Base-by-base conservation (phyloP, 1,140 invertebrate species). In the Drosophila miranda region DNA sequence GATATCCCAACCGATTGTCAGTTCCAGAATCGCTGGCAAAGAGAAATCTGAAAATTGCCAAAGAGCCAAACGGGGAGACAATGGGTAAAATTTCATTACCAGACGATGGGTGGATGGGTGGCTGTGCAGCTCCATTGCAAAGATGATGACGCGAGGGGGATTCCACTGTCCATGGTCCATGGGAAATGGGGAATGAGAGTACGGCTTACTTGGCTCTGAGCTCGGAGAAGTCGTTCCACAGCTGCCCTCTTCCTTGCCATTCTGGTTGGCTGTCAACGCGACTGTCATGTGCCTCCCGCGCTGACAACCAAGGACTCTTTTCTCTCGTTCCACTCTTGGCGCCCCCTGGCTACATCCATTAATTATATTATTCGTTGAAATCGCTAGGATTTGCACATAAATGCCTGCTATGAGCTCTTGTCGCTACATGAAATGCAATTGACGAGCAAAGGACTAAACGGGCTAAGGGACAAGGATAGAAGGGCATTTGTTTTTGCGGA, bases 351-450 rank as follows among this genome's bases (percentile, higher is more conserved):
- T 86, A 82, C 78, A 87, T 87, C 82, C 82, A 86, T 86, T 86
- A 87, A 86, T 82, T 87, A 86, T 86, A 87, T 86, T 86, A 86
- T 86, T 86, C 82, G 87, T 86, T 87, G 82, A 83, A 86, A 87
- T 87, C 82, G 71, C 78, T 75, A 87, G 74, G 69, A 87, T 87
- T 87, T 87, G 78, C 77, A 69, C 73, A 84, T 78, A 86, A 81
- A 81, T 80, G 74, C 64, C 80, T 80, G 80, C 80, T 68, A 68
- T 61, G 71, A 82, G 78, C 63, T 70, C 59, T 75, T 81, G 66
- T 67, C 45, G 50, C 49, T 54, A 61, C 53, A 70, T 52, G 59
- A 75, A 75, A 75, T 75, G 71, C 62, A 54, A 75, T 75, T 75
- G 70, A 50, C 49, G 30, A 50, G 41, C 51, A 67, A 44, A 43